phyloP scores from a whole-genome alignment of 2,888 invertebrate genomes.

The Laothoe populi region DNA sequence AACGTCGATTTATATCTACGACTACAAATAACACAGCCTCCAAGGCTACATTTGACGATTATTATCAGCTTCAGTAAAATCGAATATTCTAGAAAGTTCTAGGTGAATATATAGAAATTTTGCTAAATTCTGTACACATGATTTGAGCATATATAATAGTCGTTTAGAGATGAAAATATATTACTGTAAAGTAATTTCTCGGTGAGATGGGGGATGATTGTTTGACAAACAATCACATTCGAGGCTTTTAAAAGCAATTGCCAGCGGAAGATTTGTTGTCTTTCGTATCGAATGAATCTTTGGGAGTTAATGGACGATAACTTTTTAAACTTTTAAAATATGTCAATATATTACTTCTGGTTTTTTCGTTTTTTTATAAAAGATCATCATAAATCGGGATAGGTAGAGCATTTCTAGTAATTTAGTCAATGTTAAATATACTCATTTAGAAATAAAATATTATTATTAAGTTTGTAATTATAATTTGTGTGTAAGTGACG shows the following conservation, averaged over 20 bases:
- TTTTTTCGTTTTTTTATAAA: too few relatives aligned
- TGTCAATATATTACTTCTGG: too few relatives aligned
- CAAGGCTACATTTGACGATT: constrained; percentile 60
- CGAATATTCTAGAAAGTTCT: constrained; percentile 56
- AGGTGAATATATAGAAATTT: constrained; percentile 53
- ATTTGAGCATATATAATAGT: constrained; percentile 61
- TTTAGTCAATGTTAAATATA: too few relatives aligned
- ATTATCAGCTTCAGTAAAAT: constrained; percentile 57
- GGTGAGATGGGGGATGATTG: background rate
- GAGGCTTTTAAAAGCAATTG: constrained; percentile 17
- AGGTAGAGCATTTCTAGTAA: too few relatives aligned
- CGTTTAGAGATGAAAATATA: background rate
- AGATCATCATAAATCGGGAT: too few relatives aligned
- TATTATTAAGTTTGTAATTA: too few relatives aligned
- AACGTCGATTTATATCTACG: constrained; percentile 37
- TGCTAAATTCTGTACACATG: constrained; percentile 62
- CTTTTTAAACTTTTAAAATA: too few relatives aligned
- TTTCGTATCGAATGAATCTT: constrained; percentile 22
- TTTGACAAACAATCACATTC: constrained; percentile 13
- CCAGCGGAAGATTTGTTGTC: constrained; percentile 1
- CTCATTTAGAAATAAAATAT: too few relatives aligned
- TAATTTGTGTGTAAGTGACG: too few relatives aligned
- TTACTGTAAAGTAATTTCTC: background rate
- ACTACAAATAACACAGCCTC: constrained; percentile 71
- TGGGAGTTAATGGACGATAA: constrained; percentile 22